Percentiles rank a stretch among this genome's conserved stretches.
phyloP scores from a whole-genome alignment of 2,888 invertebrate genomes.

The Stenchaetothrips biformis region DNA sequence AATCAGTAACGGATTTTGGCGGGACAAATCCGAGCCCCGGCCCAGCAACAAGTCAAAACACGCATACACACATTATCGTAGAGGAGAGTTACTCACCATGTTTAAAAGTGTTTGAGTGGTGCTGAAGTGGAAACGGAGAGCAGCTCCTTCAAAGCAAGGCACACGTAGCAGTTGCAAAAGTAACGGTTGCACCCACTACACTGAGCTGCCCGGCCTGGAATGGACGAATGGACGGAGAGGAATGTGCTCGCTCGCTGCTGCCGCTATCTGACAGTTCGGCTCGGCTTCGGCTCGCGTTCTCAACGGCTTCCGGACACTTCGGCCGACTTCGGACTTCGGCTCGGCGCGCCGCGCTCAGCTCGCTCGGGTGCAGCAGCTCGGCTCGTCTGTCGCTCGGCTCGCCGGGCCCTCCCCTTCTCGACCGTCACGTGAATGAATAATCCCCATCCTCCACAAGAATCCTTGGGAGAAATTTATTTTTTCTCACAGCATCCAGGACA shows the following conservation, averaged over 20 bases:
- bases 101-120: not conserved
- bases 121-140: not conserved
- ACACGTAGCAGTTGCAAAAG: slow-evolving; percentile 1
- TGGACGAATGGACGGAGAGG: no score
- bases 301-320: no score
- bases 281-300: not conserved
- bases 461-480: no score
- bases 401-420: no score
- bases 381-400: no score
- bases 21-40: no score
- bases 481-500: no score
- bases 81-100: not conserved
- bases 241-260: not conserved
- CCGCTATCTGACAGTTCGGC: not conserved
- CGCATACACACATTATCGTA: no score
- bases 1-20: no score
- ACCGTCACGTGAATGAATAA: no score
- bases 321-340: not conserved
- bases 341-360: not conserved
- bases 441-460: no score
- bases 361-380: not conserved
- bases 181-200: not conserved
- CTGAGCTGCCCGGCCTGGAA: not conserved
- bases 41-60: no score
- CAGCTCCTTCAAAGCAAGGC: not conserved